phyloP scores from a whole-genome alignment of 2,113 vertebrate species.

The Lipotes vexillifer region DNA sequence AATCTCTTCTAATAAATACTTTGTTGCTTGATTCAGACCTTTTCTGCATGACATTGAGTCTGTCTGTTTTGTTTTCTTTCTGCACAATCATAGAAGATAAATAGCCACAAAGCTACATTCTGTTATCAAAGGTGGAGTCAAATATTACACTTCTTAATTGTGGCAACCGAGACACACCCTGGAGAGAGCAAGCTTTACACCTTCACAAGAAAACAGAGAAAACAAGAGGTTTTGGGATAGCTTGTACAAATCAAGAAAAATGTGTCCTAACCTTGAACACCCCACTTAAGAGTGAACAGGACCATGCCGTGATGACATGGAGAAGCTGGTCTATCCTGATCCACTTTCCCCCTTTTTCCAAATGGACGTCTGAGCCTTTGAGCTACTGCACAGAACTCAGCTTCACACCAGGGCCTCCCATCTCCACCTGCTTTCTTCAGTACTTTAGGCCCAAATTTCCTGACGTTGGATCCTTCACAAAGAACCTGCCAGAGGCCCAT shows the following conservation, averaged over 20 bases:
- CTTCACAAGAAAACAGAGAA: conserved; percentile 33
- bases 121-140: conserved; percentile 42
- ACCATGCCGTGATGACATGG: background rate
- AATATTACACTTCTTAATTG: conserved; percentile 51
- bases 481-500: background rate
- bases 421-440: background rate
- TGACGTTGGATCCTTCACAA: background rate
- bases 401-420: background rate
- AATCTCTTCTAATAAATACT: background rate
- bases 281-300: background rate
- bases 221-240: background rate
- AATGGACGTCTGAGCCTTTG: background rate
- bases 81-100: background rate
- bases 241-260: background rate
- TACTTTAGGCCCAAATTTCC: background rate
- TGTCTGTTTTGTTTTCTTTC: background rate
- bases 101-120: conserved; percentile 43
- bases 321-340: too few relatives aligned
- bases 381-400: background rate
- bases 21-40: background rate
- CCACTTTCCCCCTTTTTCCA: background rate
- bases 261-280: background rate
- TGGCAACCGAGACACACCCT: conserved; percentile 56
- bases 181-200: background rate
- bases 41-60: background rate